These are phyloP conservation scores for Agonopterix subpropinquella DNA, from an alignment of 2,888 invertebrate genomes.

Conservation along the genomic window DNA sequence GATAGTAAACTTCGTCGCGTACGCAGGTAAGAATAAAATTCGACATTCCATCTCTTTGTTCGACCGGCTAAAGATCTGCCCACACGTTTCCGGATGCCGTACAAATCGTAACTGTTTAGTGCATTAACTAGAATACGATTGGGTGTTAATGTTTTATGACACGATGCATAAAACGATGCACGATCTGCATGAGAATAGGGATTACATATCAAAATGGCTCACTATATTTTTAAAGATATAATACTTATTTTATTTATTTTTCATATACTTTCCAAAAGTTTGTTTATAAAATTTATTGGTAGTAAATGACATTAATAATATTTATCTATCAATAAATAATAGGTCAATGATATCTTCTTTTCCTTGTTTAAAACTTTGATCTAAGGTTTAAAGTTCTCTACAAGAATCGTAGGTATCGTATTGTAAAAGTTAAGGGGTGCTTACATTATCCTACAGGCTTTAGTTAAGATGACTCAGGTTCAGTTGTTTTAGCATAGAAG, in stretches of 20 bases:
- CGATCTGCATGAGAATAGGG: constrained; percentile 23
- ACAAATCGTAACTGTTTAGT: constrained; percentile 33
- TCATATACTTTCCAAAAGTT: no score
- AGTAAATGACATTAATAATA: no score
- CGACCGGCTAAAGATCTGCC: constrained; percentile 38
- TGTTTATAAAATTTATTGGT: no score
- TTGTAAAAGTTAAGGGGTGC: no score
- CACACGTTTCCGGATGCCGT: constrained; percentile 62
- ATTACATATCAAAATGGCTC: constrained; percentile 13
- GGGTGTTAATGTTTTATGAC: constrained; percentile 28
- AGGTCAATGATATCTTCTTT: no score
- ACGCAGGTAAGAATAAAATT: constrained; percentile 41
- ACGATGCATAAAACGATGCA: no score
- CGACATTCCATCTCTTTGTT: constrained; percentile 61
- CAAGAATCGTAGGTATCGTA: no score
- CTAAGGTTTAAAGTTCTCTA: no score
- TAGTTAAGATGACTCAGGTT: not conserved
- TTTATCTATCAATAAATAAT: no score
- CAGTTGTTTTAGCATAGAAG: no score
- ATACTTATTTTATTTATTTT: not conserved
- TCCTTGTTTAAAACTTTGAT: no score
- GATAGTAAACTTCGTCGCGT: not conserved
- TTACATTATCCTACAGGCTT: no score
- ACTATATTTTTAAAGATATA: constrained; percentile 6
- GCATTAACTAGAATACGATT: constrained; percentile 35